These are phyloP conservation scores for Cherax quadricarinatus DNA, from an alignment of 1,140 invertebrate genomes.

Conservation along the genomic window DNA sequence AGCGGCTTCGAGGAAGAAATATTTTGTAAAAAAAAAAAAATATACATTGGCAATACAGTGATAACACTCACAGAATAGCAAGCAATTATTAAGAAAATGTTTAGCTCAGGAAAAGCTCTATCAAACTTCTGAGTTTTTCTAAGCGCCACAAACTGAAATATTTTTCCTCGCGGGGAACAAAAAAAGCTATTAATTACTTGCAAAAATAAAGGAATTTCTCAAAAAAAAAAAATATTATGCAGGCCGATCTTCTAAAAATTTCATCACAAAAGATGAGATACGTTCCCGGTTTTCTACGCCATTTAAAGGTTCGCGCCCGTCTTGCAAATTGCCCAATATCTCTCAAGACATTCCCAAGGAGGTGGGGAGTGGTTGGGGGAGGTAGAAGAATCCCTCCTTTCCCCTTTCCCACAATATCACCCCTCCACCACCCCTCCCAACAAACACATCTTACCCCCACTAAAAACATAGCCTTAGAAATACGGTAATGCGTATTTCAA, in stretches of 20 bases:
- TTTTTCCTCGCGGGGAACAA: no score
- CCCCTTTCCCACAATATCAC: no score
- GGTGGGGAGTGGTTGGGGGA: neutral
- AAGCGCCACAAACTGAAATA: no score
- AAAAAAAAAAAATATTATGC: slow-evolving; percentile 35
- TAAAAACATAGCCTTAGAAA: slow-evolving; percentile 49
- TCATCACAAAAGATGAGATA: slow-evolving; percentile 63
- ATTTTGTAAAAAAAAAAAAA: no score
- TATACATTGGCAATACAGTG: no score
- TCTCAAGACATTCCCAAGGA: slow-evolving; percentile 20
- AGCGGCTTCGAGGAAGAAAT: no score
- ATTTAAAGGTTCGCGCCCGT: slow-evolving; percentile 51
- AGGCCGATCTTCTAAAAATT: slow-evolving; percentile 41
- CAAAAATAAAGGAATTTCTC: no score
- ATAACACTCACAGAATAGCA: no score
- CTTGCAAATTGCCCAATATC: slow-evolving; percentile 51
- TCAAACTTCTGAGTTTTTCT: no score
- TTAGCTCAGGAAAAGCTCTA: no score
- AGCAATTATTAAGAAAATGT: no score
- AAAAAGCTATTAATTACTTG: no score
- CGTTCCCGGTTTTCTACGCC: slow-evolving; percentile 39
- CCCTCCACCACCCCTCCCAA: neutral
- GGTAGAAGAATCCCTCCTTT: neutral
- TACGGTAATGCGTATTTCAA: slow-evolving; percentile 49
- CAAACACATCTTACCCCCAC: neutral